These are phyloP conservation scores for Drosophila antonietae DNA, from an alignment of 2,888 invertebrate genomes.

Conservation along the genomic window DNA sequence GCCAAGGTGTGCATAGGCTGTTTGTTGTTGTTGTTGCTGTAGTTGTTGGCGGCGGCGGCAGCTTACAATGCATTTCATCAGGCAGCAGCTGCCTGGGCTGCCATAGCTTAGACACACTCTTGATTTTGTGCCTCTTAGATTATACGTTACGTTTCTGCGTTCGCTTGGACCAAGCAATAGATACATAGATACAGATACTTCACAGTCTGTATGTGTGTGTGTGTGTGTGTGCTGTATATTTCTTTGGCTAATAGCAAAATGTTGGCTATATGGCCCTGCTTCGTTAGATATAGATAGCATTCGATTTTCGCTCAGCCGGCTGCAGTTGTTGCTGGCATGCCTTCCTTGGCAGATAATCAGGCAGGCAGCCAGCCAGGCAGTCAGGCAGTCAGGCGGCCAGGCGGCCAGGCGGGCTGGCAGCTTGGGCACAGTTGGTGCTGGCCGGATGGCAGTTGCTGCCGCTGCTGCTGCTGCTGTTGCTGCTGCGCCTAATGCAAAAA, in stretches of 20 bases:
- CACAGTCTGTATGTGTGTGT: constrained; percentile 8
- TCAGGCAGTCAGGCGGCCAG: constrained; percentile 31
- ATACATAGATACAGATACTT: constrained; percentile 67
- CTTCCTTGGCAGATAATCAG: constrained; percentile 80
- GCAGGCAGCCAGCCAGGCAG: constrained; percentile 27
- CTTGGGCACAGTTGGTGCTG: constrained; percentile 68
- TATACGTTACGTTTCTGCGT: constrained; percentile 78
- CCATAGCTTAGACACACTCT: constrained; percentile 72
- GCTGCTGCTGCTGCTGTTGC: constrained; percentile 62
- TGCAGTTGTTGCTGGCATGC: constrained; percentile 69
- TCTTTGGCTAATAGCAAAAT: constrained; percentile 81
- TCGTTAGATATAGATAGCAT: constrained; percentile 78
- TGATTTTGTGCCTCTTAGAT: constrained; percentile 74
- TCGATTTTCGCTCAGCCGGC: constrained; percentile 75
- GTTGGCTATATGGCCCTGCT: constrained; percentile 78
- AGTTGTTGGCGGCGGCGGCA: constrained; percentile 40
- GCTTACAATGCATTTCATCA: constrained; percentile 76
- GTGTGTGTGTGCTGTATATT: constrained; percentile 56
- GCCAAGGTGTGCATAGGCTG: constrained; percentile 62
- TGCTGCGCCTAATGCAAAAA: constrained; percentile 82
- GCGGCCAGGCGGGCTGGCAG: constrained; percentile 23
- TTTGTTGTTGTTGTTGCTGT: constrained; percentile 25
- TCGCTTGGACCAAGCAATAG: constrained; percentile 63
- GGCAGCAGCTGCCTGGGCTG: constrained; percentile 63
- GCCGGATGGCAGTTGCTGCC: constrained; percentile 67